Conservation (phyloP, 2,113 vertebrate species). For the Calyptommatus sinebrachiatus region DNA sequence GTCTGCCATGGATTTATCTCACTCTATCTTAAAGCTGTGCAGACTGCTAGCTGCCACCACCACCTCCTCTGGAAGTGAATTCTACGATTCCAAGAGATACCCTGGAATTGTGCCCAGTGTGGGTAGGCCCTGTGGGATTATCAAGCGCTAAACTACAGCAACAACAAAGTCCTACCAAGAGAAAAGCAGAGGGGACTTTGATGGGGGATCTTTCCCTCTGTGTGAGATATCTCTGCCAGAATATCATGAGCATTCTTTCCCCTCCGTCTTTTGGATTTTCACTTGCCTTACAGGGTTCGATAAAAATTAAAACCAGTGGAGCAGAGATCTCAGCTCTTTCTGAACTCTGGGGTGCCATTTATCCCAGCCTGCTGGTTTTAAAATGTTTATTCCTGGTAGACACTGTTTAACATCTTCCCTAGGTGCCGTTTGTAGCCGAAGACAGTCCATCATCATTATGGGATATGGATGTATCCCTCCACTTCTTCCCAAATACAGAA, state of each 20-base stretch:
- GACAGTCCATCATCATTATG: conserved; percentile 34
- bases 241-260: not conserved
- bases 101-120: no score
- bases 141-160: no score
- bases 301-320: conserved; percentile 33
- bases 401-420: conserved; percentile 30
- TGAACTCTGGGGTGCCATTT: conserved; percentile 30
- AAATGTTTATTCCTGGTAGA: conserved; percentile 38
- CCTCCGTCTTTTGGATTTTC: conserved; percentile 2
- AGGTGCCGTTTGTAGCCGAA: conserved; percentile 20
- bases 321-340: conserved; percentile 29
- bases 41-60: no score
- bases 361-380: conserved; percentile 33
- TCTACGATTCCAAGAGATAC: no score
- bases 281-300: conserved; percentile 20
- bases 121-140: no score
- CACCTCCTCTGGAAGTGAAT: no score
- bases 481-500: conserved; percentile 27
- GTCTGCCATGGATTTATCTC: no score
- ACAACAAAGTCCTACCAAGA: not conserved
- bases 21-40: no score
- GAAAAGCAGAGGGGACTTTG: not conserved
- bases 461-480: conserved; percentile 35
- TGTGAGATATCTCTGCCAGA: not conserved
- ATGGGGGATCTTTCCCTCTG: not conserved